phyloP scores from a whole-genome alignment of 2,888 invertebrate species.

The Andrena praecox region DNA sequence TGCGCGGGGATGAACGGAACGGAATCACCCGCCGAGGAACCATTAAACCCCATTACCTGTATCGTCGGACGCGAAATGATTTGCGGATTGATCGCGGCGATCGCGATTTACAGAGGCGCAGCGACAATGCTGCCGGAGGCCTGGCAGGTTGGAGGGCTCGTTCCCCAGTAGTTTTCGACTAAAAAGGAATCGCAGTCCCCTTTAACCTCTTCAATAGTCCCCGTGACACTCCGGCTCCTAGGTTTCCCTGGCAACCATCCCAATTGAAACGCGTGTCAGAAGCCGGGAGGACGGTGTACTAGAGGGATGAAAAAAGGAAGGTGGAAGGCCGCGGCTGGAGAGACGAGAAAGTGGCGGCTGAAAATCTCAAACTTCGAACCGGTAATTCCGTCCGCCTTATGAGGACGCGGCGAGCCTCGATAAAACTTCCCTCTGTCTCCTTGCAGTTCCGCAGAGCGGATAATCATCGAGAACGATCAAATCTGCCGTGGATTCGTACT shows the following conservation, averaged over 20 bases:
- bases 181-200: constrained; percentile 77
- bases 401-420: constrained; percentile 28
- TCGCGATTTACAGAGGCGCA: background rate
- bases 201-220: constrained; percentile 83
- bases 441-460: background rate
- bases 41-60: background rate
- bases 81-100: background rate
- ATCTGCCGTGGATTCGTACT: background rate
- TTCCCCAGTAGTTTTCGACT: constrained; percentile 70
- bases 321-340: constrained; percentile 56
- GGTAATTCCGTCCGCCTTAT: constrained; percentile 75
- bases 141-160: constrained; percentile 34
- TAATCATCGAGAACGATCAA: background rate
- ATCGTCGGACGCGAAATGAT: background rate
- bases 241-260: constrained; percentile 83
- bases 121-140: background rate
- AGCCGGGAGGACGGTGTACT: constrained; percentile 75
- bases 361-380: constrained; percentile 83
- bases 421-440: constrained; percentile 35
- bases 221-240: constrained; percentile 79
- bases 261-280: constrained; percentile 82
- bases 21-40: background rate
- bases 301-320: constrained; percentile 66
- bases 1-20: background rate
- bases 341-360: constrained; percentile 72